Percentiles rank a stretch among this genome's conserved stretches.
Evolutionary conservation across 2,113 vertebrate genomes (phyloP).

Genomic region (Gymnocephalus cernua): DNA sequence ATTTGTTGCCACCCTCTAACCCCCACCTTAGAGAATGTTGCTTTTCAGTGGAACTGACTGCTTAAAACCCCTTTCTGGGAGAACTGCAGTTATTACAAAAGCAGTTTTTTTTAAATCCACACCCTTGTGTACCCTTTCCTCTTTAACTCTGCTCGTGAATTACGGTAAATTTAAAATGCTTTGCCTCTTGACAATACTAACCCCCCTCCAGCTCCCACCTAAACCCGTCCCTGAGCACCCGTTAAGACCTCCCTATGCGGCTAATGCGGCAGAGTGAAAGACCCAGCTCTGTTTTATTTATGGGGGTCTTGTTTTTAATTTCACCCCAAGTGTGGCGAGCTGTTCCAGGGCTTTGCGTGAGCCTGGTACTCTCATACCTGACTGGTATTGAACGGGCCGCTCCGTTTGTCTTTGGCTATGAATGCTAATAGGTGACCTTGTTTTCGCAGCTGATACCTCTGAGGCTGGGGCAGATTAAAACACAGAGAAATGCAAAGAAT

Average conservation of each 20-base stretch:
- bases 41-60: constrained; percentile 43
- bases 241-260: constrained; percentile 47
- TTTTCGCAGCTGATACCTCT: constrained; percentile 63
- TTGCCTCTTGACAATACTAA: constrained; percentile 38
- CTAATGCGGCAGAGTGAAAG: constrained; percentile 58
- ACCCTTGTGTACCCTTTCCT: constrained; percentile 9
- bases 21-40: constrained; percentile 29
- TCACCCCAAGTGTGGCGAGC: constrained; percentile 51
- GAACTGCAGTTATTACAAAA: constrained; percentile 22
- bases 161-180: constrained; percentile 49
- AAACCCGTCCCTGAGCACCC: constrained; percentile 52
- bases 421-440: constrained; percentile 80
- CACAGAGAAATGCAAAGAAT: constrained; percentile 56
- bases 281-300: constrained; percentile 76
- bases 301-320: constrained; percentile 80
- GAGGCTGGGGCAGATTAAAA: constrained; percentile 67
- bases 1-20: constrained; percentile 41
- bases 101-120: constrained; percentile 13
- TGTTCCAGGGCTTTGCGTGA: constrained; percentile 39
- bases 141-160: constrained; percentile 30
- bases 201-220: constrained; percentile 31
- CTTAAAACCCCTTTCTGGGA: constrained; percentile 2
- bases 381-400: constrained; percentile 59
- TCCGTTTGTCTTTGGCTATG: constrained; percentile 64
- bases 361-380: constrained; percentile 65